Percentiles rank a stretch among this genome's conserved stretches.
Evolutionary conservation across 1,140 invertebrate species (phyloP).

Genomic region (Lepidurus packardi): DNA sequence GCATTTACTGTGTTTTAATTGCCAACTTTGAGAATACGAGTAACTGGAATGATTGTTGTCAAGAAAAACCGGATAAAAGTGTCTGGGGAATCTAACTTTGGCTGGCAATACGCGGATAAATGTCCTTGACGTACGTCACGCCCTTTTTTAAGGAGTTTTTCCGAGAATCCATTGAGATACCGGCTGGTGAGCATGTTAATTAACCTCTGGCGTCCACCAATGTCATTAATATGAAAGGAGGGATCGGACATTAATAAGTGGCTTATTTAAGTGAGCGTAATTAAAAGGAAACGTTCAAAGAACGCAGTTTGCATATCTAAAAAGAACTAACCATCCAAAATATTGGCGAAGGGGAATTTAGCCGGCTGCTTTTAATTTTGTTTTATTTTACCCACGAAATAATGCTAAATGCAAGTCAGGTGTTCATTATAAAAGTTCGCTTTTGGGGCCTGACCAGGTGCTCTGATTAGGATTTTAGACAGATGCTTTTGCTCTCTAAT

Average conservation of each 20-base stretch:
- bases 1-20: conserved; percentile 15
- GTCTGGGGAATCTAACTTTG: not conserved
- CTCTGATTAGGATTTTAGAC: conserved; percentile 2
- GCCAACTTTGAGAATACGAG: not conserved
- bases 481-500: not conserved
- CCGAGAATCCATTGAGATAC: not conserved
- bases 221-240: conserved; percentile 10
- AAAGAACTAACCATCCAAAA: not conserved
- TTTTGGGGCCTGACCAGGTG: not conserved
- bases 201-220: not conserved
- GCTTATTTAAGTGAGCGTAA: not conserved
- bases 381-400: not conserved
- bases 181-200: not conserved
- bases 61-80: not conserved
- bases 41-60: not conserved
- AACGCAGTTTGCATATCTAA: not conserved
- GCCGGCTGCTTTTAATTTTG: not conserved
- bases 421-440: not conserved
- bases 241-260: conserved; percentile 15
- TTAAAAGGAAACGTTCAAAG: not conserved
- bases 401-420: conserved; percentile 21
- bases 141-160: not conserved
- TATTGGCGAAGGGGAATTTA: not conserved
- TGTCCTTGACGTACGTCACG: not conserved
- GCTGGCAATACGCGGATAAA: not conserved